Evolutionary conservation across 2,797 vertebrate genomes (phyloP), one percentile per base, ranked within the genome.

Genomic region (Oophaga sylvatica): DNA sequence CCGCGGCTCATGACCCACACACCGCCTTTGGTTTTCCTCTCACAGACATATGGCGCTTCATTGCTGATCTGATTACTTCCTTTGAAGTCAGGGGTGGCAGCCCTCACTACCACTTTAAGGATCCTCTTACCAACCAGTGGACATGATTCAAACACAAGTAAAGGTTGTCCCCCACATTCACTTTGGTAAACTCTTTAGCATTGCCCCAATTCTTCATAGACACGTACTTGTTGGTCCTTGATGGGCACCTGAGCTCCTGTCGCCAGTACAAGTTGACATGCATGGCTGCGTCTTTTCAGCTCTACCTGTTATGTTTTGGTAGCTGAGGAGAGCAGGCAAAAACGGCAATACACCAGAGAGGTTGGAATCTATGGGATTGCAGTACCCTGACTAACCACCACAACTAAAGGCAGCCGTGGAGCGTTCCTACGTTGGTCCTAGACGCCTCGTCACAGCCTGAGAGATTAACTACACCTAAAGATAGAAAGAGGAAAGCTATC

Each of bases 91-190:
- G 29, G 35, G n/a, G 90, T 90, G 53, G 90, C 80, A 15, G 91
- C 89, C n/a, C 88, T 81, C 0, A 92, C 83, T 45, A 91, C 71
- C 1, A 93, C 22, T 9, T 90, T 91, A 76, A 83, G 76, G 35
- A 90, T 75, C 26, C 67, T 5, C 12, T 81, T 13, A 11, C n/a
- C 41, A 12, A 45, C 63, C 48, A 26, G 22, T 5, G n/a, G 22
- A 0, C 87, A 67, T 59, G 90, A 90, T 31, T 87, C 87, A 68
- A 91, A 91, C 2, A 89, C 15, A 5, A 91, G 84, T 13, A 87
- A 48, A 0, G 11, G 17, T 11, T 86, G 88, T 70, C 85, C 86
- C 10, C 91, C 90, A 0, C 90, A 63, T 79, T 91, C 90, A 0
- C 17, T 48, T 56, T 78, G 73, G 53, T 89, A 63, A 48, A 91